phyloP scores from a whole-genome alignment of 2,888 invertebrate species.

The Mythimna lalbum region DNA sequence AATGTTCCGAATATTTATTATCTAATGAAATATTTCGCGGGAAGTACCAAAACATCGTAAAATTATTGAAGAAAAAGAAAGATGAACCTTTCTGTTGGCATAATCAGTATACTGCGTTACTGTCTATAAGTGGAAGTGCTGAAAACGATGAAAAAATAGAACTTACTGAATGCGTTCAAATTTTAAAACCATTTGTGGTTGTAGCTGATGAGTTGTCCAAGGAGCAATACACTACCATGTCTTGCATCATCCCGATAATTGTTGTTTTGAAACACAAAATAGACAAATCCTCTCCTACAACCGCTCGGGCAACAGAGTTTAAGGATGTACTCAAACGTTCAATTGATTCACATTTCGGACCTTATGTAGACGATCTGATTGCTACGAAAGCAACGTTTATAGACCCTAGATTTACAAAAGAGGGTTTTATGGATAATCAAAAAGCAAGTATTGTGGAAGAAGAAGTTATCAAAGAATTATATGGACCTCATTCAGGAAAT shows the following conservation, averaged over 20 bases:
- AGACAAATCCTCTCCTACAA: not conserved
- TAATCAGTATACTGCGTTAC: no score
- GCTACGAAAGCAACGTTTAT: conserved; percentile 13
- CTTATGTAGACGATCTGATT: not conserved
- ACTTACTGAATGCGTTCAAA: not conserved
- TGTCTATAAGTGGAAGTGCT: no score
- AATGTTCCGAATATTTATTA: not conserved
- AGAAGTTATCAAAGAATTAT: conserved; percentile 7
- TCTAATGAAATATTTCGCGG: no score
- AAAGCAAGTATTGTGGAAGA: not conserved
- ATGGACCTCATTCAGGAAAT: not conserved
- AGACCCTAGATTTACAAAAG: conserved; percentile 24
- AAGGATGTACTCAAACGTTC: not conserved
- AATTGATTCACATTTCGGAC: conserved; percentile 7
- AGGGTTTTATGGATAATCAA: not conserved
- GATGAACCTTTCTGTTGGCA: no score
- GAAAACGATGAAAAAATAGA: not conserved
- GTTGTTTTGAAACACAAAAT: not conserved
- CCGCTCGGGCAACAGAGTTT: not conserved
- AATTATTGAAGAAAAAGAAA: no score
- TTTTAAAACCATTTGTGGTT: conserved; percentile 4
- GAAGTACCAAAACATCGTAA: no score
- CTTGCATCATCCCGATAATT: not conserved
- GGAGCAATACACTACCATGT: not conserved
- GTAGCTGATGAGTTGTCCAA: not conserved